phyloP scores from a whole-genome alignment of 2,797 vertebrate species.

The Bovichtus variegatus region DNA sequence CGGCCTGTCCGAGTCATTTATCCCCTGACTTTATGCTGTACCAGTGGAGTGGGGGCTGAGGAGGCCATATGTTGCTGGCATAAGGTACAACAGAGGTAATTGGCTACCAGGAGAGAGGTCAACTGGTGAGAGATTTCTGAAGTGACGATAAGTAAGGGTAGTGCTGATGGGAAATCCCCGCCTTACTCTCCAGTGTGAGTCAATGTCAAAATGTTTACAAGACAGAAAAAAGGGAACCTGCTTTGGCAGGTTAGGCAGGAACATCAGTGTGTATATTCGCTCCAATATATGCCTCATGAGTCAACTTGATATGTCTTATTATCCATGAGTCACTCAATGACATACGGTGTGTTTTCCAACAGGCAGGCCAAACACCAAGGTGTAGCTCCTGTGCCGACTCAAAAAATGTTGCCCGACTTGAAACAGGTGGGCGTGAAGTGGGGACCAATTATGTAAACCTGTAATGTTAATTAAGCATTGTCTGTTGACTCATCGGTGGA shows the following conservation, averaged over 20 bases:
- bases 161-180: background rate
- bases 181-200: background rate
- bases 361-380: background rate
- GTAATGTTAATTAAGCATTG: background rate
- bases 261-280: background rate
- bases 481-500: no score
- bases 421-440: background rate
- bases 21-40: slow-evolving; percentile 4
- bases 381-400: background rate
- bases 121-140: slow-evolving; percentile 26
- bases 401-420: slow-evolving; percentile 53
- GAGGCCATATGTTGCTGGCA: slow-evolving; percentile 63
- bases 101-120: slow-evolving; percentile 52
- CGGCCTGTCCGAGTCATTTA: slow-evolving; percentile 29
- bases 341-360: background rate
- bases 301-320: background rate
- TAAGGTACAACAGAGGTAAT: slow-evolving; percentile 42
- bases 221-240: background rate
- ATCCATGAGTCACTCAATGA: slow-evolving; percentile 8
- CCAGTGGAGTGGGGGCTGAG: background rate
- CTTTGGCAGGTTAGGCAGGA: background rate
- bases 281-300: background rate
- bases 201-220: background rate
- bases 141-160: background rate
- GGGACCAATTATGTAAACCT: background rate